phyloP scores from a whole-genome alignment of 2,113 vertebrate species.

The Forbesichthys papilliferus region DNA sequence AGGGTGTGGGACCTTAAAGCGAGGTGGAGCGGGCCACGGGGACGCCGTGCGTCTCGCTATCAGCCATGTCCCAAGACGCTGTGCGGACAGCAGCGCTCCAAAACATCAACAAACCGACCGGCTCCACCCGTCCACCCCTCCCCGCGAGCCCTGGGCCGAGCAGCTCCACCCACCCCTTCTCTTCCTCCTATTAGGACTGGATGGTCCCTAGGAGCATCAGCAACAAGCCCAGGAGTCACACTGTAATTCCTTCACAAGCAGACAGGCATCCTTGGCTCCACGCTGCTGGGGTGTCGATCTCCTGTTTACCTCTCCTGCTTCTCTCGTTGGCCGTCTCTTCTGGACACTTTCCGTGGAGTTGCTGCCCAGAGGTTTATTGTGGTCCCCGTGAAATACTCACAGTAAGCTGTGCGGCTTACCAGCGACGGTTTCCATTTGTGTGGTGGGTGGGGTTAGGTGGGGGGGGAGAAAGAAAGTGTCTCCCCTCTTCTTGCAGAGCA shows the following conservation, averaged over 20 bases:
- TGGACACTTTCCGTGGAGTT: slow-evolving; percentile 18
- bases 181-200: slow-evolving; percentile 4
- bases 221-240: slow-evolving; percentile 8
- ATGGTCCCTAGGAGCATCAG: slow-evolving; percentile 30
- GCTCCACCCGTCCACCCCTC: slow-evolving; percentile 30
- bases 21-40: slow-evolving; percentile 32
- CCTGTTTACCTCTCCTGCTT: slow-evolving; percentile 24
- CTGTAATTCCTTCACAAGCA: slow-evolving; percentile 48
- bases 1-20: slow-evolving; percentile 28
- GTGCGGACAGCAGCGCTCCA: slow-evolving; percentile 28
- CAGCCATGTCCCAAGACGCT: slow-evolving; percentile 51
- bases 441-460: neutral
- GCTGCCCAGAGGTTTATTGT: slow-evolving; percentile 60
- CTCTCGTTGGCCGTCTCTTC: slow-evolving; percentile 19
- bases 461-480: slow-evolving; percentile 25
- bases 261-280: slow-evolving; percentile 43
- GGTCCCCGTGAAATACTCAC: slow-evolving; percentile 53
- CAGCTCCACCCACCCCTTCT: slow-evolving; percentile 8
- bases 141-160: slow-evolving; percentile 30
- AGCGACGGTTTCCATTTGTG: slow-evolving; percentile 18
- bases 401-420: slow-evolving; percentile 9
- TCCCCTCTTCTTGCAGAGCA: slow-evolving; percentile 20
- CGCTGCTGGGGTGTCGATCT: slow-evolving; percentile 49
- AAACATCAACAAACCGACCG: slow-evolving; percentile 43
- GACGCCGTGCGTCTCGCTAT: slow-evolving; percentile 31